Base-by-base conservation (phyloP, 1,140 invertebrate genomes). In the Monomorium pharaonis region DNA sequence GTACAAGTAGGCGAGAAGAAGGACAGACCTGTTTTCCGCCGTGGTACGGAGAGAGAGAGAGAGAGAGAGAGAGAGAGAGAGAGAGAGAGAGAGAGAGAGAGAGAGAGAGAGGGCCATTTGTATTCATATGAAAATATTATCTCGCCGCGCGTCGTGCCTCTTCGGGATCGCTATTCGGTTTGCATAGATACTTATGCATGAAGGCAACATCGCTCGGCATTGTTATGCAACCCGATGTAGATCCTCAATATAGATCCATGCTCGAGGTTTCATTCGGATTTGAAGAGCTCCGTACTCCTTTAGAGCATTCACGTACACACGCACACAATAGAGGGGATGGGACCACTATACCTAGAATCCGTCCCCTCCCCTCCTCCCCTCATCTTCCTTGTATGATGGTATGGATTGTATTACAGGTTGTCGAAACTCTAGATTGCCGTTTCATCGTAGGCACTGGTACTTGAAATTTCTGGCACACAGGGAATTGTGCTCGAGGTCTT, bases 71-170 rank as follows among this genome's bases (percentile, higher is more conserved):
- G 63, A 77, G 44, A 58, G 47, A 24, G 84, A 56, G 33, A 4
- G 65, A 72, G 84, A 89, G 33, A 56, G 33, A 4, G 65, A 72
- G 84, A 89, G 33, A 56, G 33, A 3, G 65, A 72, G 84, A 89
- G 70, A 63, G 62, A 24, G 49, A 86, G 63, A 77, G 44, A 58
- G 47, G 30, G 84, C 89, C 90, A 92, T 92, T 91, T 92, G 91
- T 92, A 92, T 92, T 92, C 91, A 92, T 91, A 91, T 90, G 91
- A 92, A 92, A 92, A 91, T 92, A 92, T 92, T 92, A 92, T 92
- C 91, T 90, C 87, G 77, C 85, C 86, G 89, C 86, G 85, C 91
- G 87, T 91, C 88, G 86, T 88, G 89, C 91, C 91, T 92, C 91
- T 92, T 91, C 91, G 86, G 67, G 89, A 89, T 91, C 90, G 91